Conservation (phyloP, 2,113 vertebrate species). For the Nesoenas mayeri region DNA sequence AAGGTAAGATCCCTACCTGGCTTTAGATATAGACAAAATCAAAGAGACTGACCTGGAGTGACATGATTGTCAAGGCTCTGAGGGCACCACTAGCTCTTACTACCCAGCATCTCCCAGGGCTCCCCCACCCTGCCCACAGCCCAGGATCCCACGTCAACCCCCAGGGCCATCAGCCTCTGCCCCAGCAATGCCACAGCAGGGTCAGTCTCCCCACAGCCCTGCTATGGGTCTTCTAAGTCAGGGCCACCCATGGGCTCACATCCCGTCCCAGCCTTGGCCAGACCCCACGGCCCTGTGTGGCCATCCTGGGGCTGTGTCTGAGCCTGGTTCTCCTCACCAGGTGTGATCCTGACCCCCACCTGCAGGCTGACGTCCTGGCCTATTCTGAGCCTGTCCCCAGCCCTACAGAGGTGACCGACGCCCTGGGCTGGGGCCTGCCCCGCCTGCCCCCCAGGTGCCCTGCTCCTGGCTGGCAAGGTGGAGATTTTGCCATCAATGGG, state of each 20-base stretch:
- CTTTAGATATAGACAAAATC: background rate
- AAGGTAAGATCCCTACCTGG: background rate
- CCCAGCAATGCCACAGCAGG: fast-evolving
- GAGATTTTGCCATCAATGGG: background rate
- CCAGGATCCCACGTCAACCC: background rate
- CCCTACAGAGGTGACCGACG: background rate
- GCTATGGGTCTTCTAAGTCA: background rate
- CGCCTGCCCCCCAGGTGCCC: background rate
- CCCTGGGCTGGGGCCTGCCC: no score
- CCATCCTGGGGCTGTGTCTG: background rate
- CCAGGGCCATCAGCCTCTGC: fast-evolving
- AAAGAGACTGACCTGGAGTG: background rate
- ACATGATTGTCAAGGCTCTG: background rate
- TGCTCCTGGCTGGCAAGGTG: background rate
- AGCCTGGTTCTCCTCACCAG: background rate
- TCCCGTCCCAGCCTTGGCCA: background rate
- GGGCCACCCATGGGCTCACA: fast-evolving
- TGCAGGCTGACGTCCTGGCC: no score
- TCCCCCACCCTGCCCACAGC: no score
- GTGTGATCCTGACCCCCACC: background rate
- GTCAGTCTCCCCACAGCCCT: background rate
- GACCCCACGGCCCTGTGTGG: fast-evolving
- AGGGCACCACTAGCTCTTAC: background rate
- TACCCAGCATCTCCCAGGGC: background rate
- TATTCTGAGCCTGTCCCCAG: fast-evolving